phyloP scores from a whole-genome alignment of 2,113 vertebrate species.

The Bettongia penicillata region DNA sequence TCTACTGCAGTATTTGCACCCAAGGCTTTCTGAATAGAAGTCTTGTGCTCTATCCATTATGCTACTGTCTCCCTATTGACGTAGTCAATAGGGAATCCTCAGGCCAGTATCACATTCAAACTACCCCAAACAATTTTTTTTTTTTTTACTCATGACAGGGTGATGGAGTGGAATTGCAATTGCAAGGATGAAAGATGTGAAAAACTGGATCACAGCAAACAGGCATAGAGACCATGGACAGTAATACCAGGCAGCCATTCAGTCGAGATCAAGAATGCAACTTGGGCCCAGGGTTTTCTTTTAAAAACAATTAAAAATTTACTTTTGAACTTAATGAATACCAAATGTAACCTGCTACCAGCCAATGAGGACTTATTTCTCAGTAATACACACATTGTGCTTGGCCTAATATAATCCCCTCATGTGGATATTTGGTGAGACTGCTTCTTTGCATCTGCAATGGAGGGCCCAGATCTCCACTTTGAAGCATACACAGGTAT shows the following conservation, averaged over 20 bases:
- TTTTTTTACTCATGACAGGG: background rate
- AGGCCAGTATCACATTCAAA: background rate
- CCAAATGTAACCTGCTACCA: background rate
- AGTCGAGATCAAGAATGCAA: background rate
- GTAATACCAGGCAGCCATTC: background rate
- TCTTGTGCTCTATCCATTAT: background rate
- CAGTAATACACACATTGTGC: background rate
- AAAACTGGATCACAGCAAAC: background rate
- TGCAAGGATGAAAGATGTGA: background rate
- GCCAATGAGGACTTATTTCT: background rate
- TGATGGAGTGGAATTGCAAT: background rate
- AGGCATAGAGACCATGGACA: background rate
- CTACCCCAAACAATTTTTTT: background rate
- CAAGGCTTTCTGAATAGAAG: background rate
- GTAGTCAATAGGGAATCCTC: background rate
- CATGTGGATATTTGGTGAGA: background rate
- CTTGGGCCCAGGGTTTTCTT: background rate
- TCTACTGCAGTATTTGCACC: background rate
- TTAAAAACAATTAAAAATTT: background rate
- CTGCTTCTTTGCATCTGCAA: background rate
- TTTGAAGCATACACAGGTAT: background rate
- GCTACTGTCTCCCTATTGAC: background rate
- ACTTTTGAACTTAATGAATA: background rate
- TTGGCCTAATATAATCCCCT: background rate
- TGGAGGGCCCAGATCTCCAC: background rate